Evolutionary conservation across 1,140 invertebrate genomes (phyloP).

Genomic region (Ceratosolen fusciceps): DNA sequence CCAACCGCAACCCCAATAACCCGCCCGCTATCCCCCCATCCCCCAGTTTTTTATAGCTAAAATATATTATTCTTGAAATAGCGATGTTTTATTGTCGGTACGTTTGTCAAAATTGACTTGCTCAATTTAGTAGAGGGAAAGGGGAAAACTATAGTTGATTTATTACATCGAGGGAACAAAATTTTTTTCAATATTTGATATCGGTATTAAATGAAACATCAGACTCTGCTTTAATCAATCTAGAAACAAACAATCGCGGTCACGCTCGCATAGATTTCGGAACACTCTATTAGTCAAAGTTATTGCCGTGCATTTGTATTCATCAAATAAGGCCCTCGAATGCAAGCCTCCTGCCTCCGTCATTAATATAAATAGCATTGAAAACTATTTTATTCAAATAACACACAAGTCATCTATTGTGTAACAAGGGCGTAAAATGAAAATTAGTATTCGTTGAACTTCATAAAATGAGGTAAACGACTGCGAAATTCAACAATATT

Average conservation of each 20-base stretch:
- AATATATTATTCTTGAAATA: background rate
- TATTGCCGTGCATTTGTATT: background rate
- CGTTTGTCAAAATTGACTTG: constrained; percentile 25
- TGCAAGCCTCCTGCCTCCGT: too few species aligned
- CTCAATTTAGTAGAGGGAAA: background rate
- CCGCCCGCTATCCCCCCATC: too few species aligned
- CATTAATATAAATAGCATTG: too few species aligned
- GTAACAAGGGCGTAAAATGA: too few species aligned
- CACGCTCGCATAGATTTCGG: background rate
- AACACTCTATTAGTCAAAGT: background rate
- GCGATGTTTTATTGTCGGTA: background rate
- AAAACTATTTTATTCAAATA: too few species aligned
- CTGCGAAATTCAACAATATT: too few species aligned
- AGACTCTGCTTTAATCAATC: constrained; percentile 15
- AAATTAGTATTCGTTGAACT: too few species aligned
- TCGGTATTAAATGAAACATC: background rate
- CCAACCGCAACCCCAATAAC: too few species aligned
- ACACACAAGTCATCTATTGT: too few species aligned
- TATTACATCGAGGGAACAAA: background rate
- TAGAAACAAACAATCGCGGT: background rate
- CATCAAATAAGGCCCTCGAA: too few species aligned
- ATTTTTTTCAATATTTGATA: constrained; percentile 18
- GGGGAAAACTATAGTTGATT: constrained; percentile 14
- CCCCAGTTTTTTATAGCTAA: background rate
- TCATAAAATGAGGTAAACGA: too few species aligned